Base-by-base conservation (phyloP, 2,888 invertebrate genomes). In the Aphidius colemani region DNA sequence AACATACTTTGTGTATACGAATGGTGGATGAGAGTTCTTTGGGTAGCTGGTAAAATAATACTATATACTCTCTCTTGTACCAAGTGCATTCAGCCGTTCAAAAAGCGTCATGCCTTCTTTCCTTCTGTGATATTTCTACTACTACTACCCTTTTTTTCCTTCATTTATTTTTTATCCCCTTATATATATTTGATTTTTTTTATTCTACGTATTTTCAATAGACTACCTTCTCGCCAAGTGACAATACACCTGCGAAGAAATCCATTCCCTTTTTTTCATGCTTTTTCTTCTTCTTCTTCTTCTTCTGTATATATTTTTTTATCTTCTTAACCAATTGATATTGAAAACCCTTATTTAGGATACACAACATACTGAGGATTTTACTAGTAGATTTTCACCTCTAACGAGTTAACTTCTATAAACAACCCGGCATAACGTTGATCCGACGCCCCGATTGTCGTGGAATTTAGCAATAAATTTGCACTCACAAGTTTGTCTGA, bases 201-300 rank as follows among this genome's bases (percentile, higher is more conserved):
- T 64, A 49, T 30, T 30, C 30, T 30, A 30, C 30, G 30, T 30
- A 30, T 30, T 49, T 49, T 49, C 49, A 49, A 49, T 10, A 49
- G 30, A 30, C 30, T 30, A 30, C 30, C 5, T 30, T 30, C 7
- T 3, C 11, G 11, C 10, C 6, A 48, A 48, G 39, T 53, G 53
- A 53, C 53, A 53, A 53, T 53, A 53, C 53, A 53, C 53, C 53
- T 53, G 53, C 39, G 53, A 39, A 13, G 53, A 41, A 53, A 30
- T 30, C 39, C 40, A 53, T 63, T 66, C 65, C 64, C 64, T 59
- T 46, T 56, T 65, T 56, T 41, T 66, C 60, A 65, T 30, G 53
- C 66, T 66, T 50, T 61, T 67, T 62, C 40, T 49, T 57, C 67
- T 58, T 60, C 53, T 59, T 55, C 50, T 49, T 43, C 57, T 41